phyloP scores from a whole-genome alignment of 2,113 vertebrate species.

The Podarcis muralis region DNA sequence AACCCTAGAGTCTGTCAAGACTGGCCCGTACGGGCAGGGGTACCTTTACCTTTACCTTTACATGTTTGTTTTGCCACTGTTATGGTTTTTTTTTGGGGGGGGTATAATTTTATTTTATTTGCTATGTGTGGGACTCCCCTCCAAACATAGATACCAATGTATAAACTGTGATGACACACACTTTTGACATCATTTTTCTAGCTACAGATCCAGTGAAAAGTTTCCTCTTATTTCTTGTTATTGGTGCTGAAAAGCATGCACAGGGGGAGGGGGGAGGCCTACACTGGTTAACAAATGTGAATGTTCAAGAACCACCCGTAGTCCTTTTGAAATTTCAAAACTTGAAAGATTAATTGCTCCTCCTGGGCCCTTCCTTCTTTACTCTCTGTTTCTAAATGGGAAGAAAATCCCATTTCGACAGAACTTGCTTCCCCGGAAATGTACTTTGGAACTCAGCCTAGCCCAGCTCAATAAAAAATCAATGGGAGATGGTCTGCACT shows the following conservation, averaged over 20 bases:
- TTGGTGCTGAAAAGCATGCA: slow-evolving; percentile 6
- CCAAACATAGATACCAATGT: neutral
- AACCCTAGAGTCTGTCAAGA: too few species aligned
- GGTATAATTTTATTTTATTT: neutral
- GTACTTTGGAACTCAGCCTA: slow-evolving; percentile 7
- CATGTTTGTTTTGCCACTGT: neutral
- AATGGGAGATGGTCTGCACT: neutral
- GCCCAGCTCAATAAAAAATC: neutral
- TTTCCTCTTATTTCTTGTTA: neutral
- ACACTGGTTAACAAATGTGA: neutral
- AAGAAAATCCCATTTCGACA: neutral
- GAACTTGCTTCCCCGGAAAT: slow-evolving; percentile 5
- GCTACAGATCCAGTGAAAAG: neutral
- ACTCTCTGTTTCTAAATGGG: neutral
- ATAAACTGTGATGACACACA: neutral
- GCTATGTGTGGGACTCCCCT: neutral
- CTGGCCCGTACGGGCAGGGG: too few species aligned
- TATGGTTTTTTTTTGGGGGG: too few species aligned
- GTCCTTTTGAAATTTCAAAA: slow-evolving; percentile 4
- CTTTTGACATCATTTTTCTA: neutral
- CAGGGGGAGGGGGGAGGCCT: too few species aligned
- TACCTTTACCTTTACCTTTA: too few species aligned
- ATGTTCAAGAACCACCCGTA: neutral
- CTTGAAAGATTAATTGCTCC: slow-evolving; percentile 10
- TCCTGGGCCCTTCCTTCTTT: slow-evolving; percentile 3